These are phyloP conservation scores for Cladorhizidae sp. DNA, from an alignment of 37 sponge, comb jelly and placozoan species.

Conservation along the genomic window DNA sequence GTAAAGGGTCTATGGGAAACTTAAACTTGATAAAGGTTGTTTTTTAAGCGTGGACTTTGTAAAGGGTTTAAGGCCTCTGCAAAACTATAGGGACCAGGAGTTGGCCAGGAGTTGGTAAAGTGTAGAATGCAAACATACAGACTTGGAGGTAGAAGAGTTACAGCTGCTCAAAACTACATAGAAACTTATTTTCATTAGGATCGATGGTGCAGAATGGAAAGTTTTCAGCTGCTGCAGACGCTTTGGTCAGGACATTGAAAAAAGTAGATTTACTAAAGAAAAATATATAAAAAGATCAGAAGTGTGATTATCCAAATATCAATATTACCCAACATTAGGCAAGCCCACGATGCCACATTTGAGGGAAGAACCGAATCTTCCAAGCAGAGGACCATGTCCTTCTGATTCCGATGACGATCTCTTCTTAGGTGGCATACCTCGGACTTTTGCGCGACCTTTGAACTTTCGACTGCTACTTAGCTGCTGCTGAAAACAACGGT, in stretches of 20 bases:
- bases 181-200: conserved; percentile 93
- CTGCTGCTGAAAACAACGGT: not conserved
- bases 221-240: conserved; percentile 93
- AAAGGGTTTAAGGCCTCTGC: no score
- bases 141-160: no score
- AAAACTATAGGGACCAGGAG: no score
- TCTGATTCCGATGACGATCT: conserved; percentile 70
- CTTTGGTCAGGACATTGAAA: conserved; percentile 96
- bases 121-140: no score
- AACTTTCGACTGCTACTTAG: not conserved
- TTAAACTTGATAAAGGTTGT: no score
- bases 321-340: conserved; percentile 94
- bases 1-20: no score
- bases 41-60: no score
- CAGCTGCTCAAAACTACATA: no score
- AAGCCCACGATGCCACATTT: conserved; percentile 96
- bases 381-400: conserved; percentile 74
- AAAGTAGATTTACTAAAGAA: conserved; percentile 90
- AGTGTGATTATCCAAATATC: not conserved
- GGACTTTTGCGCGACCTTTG: not conserved
- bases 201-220: conserved; percentile 99
- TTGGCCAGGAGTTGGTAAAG: no score
- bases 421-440: conserved; percentile 95
- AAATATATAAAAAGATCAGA: not conserved
- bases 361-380: conserved; percentile 94